Base-by-base conservation (phyloP, 2,888 invertebrate species). In the Timema podura region DNA sequence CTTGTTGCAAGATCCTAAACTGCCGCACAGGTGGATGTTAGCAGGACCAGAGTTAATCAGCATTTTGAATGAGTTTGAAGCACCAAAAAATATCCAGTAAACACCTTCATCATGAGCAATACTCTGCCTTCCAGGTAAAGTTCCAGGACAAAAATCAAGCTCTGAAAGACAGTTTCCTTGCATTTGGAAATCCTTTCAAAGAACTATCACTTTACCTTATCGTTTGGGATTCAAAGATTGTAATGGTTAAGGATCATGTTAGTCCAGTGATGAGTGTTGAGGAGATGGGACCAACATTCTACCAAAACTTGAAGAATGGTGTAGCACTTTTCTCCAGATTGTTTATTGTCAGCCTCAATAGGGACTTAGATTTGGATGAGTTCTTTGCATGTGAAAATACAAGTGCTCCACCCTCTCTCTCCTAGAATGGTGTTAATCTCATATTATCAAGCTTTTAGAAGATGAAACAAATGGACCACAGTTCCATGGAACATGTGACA, bases 11-110 rank as follows among this genome's bases (percentile, higher is more conserved):
- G 70, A 75, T 73, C 73, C 74, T 47, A 68, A 71, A 70, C 71
- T 74, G 73, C 68, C 74, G 71, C 71, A 67, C 66, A 67, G 73
- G 65, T 74, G 71, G 73, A 68, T 68, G 68, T 68, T 75, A 59
- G 72, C 72, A 49, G 72, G 70, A 59, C 70, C 72, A 64, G 67
- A 72, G 44, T 15, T 45, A n/a, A 8, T n/a, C 44, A 64, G 11
- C 8, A 15, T 64, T 7, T 9, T 57, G 13, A n/a, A 57, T 57
- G 5, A 57, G 30, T n/a, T 57, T 30, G 30, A 16, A 16, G 16
- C 57, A n/a, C 7, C 13, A 30, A 30, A 30, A 57, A n/a, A 16
- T 6, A 16, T 15, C 15, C 15, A 57, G 10, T 13, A 16, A 16
- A 57, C 16, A 57, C 57, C 15, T 16, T 16, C 9, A 57, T 57